Conservation (phyloP, 1,140 invertebrate genomes). For the Papilio polyxenes region DNA sequence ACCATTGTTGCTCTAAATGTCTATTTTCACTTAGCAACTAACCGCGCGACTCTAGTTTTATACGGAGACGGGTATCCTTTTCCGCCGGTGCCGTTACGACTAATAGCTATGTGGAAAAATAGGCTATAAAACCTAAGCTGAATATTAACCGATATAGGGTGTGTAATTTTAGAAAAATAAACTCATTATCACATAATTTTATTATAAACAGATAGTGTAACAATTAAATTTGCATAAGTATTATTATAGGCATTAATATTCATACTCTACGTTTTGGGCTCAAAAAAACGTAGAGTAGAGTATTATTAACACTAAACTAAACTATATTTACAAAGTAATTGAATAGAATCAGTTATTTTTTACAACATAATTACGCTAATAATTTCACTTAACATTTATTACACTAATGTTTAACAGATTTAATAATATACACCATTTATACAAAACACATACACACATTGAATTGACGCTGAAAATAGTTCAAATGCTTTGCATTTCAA, state of each 20-base stretch:
- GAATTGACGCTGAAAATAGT: slow-evolving; percentile 61
- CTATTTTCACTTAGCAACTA: too few species aligned
- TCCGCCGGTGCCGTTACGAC: too few species aligned
- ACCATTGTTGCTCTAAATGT: too few species aligned
- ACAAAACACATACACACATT: slow-evolving; percentile 46
- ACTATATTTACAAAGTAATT: slow-evolving; percentile 62
- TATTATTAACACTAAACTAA: slow-evolving; percentile 50
- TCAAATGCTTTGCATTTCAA: slow-evolving; percentile 73
- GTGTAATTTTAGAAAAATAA: background rate
- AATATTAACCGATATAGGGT: background rate
- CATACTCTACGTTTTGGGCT: slow-evolving; percentile 75
- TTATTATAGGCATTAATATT: slow-evolving; percentile 50
- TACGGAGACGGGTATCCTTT: too few species aligned
- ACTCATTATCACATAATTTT: slow-evolving; percentile 49
- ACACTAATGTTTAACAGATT: background rate
- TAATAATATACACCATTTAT: slow-evolving; percentile 60
- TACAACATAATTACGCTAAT: slow-evolving; percentile 39
- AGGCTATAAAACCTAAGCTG: too few species aligned
- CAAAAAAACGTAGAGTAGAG: slow-evolving; percentile 72
- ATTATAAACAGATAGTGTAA: slow-evolving; percentile 59
- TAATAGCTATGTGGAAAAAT: background rate
- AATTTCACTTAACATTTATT: slow-evolving; percentile 16
- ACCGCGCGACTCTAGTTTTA: too few species aligned
- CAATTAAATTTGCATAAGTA: slow-evolving; percentile 43
- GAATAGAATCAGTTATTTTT: slow-evolving; percentile 33